phyloP scores from a whole-genome alignment of 2,797 vertebrate genomes.

The Squalus acanthias region DNA sequence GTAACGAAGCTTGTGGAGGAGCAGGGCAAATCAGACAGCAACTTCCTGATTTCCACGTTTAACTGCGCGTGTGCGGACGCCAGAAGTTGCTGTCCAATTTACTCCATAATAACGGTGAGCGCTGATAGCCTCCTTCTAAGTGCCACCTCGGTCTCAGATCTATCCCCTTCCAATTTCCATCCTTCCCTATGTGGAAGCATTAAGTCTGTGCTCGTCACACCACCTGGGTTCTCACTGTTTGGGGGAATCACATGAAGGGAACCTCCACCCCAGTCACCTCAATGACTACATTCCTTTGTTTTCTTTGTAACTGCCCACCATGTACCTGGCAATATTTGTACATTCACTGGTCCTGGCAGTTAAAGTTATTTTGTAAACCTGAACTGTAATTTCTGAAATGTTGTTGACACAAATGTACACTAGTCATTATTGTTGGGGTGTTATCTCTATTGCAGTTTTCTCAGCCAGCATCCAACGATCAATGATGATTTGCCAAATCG shows the following conservation, averaged over 20 bases:
- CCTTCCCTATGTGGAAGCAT: neutral
- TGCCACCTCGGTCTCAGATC: neutral
- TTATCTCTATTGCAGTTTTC: slow-evolving; percentile 47
- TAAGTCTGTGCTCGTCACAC: neutral
- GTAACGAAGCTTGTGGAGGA: neutral
- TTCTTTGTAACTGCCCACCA: neutral
- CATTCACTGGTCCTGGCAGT: neutral
- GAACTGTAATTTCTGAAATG: neutral
- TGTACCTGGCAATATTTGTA: neutral
- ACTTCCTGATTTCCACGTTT: too few relatives aligned
- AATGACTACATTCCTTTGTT: neutral
- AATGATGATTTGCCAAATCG: slow-evolving; percentile 66
- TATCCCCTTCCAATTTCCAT: neutral
- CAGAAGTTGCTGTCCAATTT: neutral
- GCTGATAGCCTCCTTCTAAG: neutral
- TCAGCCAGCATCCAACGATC: slow-evolving; percentile 57
- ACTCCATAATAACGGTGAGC: neutral
- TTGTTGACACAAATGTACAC: neutral
- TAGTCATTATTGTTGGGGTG: neutral
- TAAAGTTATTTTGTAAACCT: neutral
- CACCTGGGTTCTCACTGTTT: neutral
- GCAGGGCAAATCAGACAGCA: too few relatives aligned
- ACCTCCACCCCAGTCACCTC: neutral
- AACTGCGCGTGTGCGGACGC: too few relatives aligned
- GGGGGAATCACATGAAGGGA: neutral